Percentiles rank a stretch among this genome's conserved stretches.
phyloP scores from a whole-genome alignment of 2,113 vertebrate species.

The Ailuropoda melanoleuca region DNA sequence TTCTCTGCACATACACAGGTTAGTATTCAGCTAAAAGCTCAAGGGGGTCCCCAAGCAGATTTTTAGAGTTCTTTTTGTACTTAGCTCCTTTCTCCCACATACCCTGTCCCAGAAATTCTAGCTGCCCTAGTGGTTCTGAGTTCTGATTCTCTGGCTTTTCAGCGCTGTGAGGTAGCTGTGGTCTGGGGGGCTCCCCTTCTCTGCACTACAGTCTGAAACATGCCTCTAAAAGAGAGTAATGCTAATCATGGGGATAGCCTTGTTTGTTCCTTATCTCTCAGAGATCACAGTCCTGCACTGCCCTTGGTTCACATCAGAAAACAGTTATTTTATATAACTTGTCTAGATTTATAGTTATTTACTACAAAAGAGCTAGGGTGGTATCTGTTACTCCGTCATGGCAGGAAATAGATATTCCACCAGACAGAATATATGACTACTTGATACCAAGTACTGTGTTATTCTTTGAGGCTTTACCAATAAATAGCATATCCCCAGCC shows the following conservation, averaged over 20 bases:
- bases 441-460: not conserved
- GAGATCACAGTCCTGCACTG: not conserved
- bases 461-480: not conserved
- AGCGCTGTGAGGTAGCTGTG: not conserved
- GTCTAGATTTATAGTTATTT: not conserved
- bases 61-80: not conserved
- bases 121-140: not conserved
- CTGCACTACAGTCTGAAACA: not conserved
- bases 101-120: not conserved
- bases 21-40: not conserved
- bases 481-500: not conserved
- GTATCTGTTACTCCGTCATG: not conserved
- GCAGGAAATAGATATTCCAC: not conserved
- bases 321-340: not conserved
- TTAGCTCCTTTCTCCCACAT: not conserved
- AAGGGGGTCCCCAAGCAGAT: not conserved
- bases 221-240: not conserved
- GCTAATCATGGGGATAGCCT: not conserved
- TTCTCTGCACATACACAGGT: not conserved
- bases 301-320: conserved; percentile 1
- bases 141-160: not conserved
- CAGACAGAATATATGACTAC: not conserved
- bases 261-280: not conserved
- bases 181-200: not conserved
- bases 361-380: not conserved